Evolutionary conservation across 2,888 invertebrate genomes (phyloP).

Genomic region (Operophtera brumata): DNA sequence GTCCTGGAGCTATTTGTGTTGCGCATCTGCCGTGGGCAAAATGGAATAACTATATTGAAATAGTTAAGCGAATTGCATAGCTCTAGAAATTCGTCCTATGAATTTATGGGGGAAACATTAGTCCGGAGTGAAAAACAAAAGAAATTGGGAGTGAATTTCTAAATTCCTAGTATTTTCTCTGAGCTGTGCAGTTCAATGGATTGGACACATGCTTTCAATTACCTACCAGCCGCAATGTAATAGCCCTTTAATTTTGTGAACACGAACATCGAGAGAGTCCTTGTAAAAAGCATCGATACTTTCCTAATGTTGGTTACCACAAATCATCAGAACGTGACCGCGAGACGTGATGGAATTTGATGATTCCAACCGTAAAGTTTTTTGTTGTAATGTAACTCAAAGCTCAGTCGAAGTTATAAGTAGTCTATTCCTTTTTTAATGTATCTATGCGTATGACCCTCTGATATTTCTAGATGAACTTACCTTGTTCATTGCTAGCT

Average conservation of each 20-base stretch:
- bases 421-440: too few species aligned
- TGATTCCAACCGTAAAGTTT: constrained; percentile 31
- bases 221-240: constrained; percentile 2
- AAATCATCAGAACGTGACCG: constrained; percentile 46
- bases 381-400: constrained; percentile 19
- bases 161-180: too few species aligned
- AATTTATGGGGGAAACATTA: not conserved
- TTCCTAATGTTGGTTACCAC: constrained; percentile 36
- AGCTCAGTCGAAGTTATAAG: constrained; percentile 5
- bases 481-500: constrained; percentile 2
- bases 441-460: constrained; percentile 3
- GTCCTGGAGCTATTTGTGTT: constrained; percentile 61
- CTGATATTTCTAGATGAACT: constrained; percentile 6
- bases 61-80: constrained; percentile 22
- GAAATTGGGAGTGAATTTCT: not conserved
- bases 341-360: constrained; percentile 45
- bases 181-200: not conserved
- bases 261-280: constrained; percentile 19
- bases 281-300: constrained; percentile 36
- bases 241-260: constrained; percentile 27
- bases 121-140: not conserved
- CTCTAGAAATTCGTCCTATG: not conserved
- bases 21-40: constrained; percentile 40
- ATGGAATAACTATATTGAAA: constrained; percentile 35
- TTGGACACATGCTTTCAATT: not conserved